Evolutionary conservation across 1,140 invertebrate genomes (phyloP).

Genomic region (Drosophila sturtevanti): DNA sequence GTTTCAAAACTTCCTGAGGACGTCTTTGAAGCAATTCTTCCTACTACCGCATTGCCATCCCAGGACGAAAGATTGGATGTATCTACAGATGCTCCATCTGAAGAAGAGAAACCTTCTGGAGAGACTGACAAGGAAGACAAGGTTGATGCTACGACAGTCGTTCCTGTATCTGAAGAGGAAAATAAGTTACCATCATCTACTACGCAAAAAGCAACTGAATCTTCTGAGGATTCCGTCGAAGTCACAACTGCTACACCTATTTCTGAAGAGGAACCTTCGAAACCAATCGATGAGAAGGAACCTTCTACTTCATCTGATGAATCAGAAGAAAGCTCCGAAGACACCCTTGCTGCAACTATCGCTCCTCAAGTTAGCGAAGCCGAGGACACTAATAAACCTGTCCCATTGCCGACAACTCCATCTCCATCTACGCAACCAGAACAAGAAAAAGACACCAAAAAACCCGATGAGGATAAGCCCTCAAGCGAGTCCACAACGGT

Average conservation of each 20-base stretch:
- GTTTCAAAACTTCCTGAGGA: background rate
- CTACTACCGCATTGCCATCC: background rate
- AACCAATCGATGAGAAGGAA: constrained; percentile 32
- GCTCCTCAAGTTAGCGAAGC: constrained; percentile 14
- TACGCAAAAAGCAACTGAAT: background rate
- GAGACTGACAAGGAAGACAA: constrained; percentile 3
- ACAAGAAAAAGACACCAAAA: constrained; percentile 25
- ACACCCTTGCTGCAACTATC: constrained; percentile 3
- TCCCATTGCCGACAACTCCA: constrained; percentile 14
- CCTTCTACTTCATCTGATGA: constrained; percentile 25
- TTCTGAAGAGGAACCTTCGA: constrained; percentile 10
- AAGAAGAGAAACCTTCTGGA: constrained; percentile 3
- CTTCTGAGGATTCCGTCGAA: constrained; percentile 22
- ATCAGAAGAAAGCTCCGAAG: constrained; percentile 36
- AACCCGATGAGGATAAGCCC: constrained; percentile 34
- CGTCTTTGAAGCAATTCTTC: background rate
- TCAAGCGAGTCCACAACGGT: constrained; percentile 19
- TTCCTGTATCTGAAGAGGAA: background rate
- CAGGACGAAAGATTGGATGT: background rate
- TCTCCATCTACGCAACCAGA: constrained; percentile 19
- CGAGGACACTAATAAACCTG: constrained; percentile 30
- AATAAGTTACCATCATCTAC: too few species aligned
- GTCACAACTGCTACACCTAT: constrained; percentile 30
- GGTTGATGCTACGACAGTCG: background rate
- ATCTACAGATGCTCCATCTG: background rate